Conservation (phyloP, 1,140 invertebrate genomes). For the Drosophila yakuba region DNA sequence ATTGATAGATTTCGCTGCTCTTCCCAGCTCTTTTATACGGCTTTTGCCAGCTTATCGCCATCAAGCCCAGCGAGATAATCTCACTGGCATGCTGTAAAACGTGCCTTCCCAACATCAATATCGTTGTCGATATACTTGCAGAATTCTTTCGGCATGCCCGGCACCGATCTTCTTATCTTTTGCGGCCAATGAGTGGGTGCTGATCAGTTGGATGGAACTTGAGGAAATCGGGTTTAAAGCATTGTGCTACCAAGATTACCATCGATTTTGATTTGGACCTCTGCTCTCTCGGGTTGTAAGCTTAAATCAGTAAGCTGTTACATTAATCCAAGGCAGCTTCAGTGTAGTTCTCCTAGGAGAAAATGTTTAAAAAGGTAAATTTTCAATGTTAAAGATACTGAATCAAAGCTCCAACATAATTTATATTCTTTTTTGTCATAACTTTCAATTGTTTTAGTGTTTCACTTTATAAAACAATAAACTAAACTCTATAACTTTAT, state of each 20-base stretch:
- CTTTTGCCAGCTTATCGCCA: conserved; percentile 18
- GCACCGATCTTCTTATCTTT: conserved; percentile 21
- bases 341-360: neutral
- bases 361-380: too few relatives aligned
- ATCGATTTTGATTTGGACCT: neutral
- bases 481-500: neutral
- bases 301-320: neutral
- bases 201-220: neutral
- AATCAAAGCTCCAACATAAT: too few relatives aligned
- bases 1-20: conserved; percentile 28
- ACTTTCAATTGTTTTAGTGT: too few relatives aligned
- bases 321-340: neutral
- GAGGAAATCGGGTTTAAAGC: conserved; percentile 6
- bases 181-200: conserved; percentile 3
- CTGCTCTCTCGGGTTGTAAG: neutral
- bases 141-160: conserved; percentile 49
- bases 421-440: too few relatives aligned
- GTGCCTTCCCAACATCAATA: conserved; percentile 14
- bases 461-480: too few relatives aligned
- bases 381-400: too few relatives aligned
- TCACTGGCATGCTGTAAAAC: conserved; percentile 42
- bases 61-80: neutral
- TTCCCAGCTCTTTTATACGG: conserved; percentile 33
- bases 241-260: neutral
- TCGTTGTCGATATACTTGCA: conserved; percentile 4